These are phyloP conservation scores for Dryobates pubescens DNA, from an alignment of 2,797 vertebrate species.

Conservation along the genomic window DNA sequence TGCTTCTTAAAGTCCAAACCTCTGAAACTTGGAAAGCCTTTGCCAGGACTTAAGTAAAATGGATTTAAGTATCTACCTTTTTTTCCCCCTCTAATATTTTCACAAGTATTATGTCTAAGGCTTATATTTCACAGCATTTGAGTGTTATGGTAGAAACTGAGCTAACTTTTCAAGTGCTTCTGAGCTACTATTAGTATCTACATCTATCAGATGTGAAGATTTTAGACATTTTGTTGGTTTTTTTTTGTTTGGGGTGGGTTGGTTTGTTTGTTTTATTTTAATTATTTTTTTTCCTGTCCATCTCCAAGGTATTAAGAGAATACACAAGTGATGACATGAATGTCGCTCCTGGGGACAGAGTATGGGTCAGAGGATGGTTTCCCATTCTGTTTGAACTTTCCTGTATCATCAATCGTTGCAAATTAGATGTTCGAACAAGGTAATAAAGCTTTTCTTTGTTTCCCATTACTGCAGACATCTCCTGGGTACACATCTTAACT, in stretches of 20 bases:
- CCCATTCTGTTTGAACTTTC: slow-evolving; percentile 96
- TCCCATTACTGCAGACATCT: neutral
- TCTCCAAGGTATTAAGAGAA: slow-evolving; percentile 87
- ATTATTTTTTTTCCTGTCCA: neutral
- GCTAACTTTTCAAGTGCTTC: neutral
- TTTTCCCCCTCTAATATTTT: neutral
- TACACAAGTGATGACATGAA: slow-evolving; percentile 98
- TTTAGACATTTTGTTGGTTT: neutral
- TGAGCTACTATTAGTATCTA: neutral
- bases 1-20: neutral
- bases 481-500: neutral
- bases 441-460: slow-evolving; percentile 21
- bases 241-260: neutral
- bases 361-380: slow-evolving; percentile 98
- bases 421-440: slow-evolving; percentile 94
- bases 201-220: neutral
- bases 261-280: neutral
- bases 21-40: neutral
- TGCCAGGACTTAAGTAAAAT: neutral
- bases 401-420: slow-evolving; percentile 96
- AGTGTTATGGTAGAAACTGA: neutral
- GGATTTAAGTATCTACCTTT: neutral
- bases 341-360: slow-evolving; percentile 92
- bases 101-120: neutral
- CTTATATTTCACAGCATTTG: neutral